Percentiles rank a stretch among this genome's conserved stretches.
Conservation (phyloP, 2,113 vertebrate genomes). For the Rallus limicola region DNA sequence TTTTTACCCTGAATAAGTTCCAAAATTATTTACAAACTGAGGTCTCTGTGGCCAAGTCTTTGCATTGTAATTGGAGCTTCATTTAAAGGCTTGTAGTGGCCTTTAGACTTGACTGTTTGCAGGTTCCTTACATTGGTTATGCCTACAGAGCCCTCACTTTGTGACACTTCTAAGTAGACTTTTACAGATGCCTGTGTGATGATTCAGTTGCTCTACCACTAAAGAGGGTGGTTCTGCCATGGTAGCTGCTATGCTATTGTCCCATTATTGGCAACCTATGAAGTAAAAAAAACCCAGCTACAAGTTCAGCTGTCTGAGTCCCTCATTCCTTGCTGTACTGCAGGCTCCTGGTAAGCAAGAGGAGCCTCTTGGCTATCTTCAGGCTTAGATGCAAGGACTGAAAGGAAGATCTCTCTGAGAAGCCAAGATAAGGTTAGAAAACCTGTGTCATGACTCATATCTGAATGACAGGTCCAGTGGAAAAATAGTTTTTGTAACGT, state of each 20-base stretch:
- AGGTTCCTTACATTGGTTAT: not conserved
- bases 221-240: not conserved
- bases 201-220: not conserved
- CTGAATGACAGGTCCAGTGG: not conserved
- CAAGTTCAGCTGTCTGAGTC: not conserved
- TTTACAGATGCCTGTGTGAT: not conserved
- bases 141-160: not conserved
- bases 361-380: not conserved
- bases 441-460: fast-evolving
- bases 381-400: not conserved
- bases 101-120: not conserved
- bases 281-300: not conserved
- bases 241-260: not conserved
- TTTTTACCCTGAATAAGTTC: not conserved
- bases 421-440: not conserved
- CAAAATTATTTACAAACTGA: not conserved
- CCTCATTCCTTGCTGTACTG: not conserved
- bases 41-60: not conserved
- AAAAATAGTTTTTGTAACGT: not conserved
- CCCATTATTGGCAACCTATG: not conserved
- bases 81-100: not conserved
- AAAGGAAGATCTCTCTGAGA: not conserved
- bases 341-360: not conserved
- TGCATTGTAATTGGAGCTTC: not conserved
- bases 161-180: not conserved